Conservation (phyloP, 1,140 invertebrate genomes). For the Drosophila jambulina region DNA sequence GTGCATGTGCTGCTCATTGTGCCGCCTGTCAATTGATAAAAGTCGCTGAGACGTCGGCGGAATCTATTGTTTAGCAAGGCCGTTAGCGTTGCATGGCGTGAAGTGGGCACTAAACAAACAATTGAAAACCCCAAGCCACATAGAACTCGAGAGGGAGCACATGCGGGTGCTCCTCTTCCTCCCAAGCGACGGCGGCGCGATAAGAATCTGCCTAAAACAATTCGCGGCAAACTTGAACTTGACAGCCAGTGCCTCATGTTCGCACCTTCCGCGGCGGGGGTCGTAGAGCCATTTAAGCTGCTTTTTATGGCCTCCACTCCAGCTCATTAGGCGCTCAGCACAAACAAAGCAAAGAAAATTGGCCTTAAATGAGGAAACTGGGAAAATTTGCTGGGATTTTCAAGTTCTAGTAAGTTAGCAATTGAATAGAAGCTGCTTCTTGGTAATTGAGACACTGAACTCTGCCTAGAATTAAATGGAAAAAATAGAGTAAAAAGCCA, state of each 20-base stretch:
- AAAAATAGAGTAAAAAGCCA: neutral
- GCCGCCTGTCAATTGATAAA: slow-evolving; percentile 78
- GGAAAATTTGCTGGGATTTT: slow-evolving; percentile 10
- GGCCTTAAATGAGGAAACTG: slow-evolving; percentile 23
- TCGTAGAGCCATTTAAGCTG: slow-evolving; percentile 43
- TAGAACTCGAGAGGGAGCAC: slow-evolving; percentile 27
- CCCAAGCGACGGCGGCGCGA: slow-evolving; percentile 19
- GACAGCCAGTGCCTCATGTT: slow-evolving; percentile 64
- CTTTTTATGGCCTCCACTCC: slow-evolving; percentile 39
- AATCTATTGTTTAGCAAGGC: slow-evolving; percentile 82
- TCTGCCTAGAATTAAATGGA: slow-evolving; percentile 1
- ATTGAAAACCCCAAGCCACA: slow-evolving; percentile 48
- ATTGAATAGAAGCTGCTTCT: slow-evolving; percentile 10
- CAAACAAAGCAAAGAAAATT: slow-evolving; percentile 42
- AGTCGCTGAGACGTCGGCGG: slow-evolving; percentile 49
- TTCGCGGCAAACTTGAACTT: slow-evolving; percentile 75
- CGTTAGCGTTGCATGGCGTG: slow-evolving; percentile 82
- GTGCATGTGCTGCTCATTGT: slow-evolving; percentile 69
- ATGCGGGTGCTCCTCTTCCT: slow-evolving; percentile 26
- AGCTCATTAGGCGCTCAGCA: slow-evolving; percentile 38
- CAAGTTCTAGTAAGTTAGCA: neutral
- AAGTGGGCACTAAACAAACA: slow-evolving; percentile 52
- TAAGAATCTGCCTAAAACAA: slow-evolving; percentile 74
- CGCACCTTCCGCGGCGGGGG: slow-evolving; percentile 46
- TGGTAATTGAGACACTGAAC: slow-evolving; percentile 34